A percentile compares a stretch with the other conserved stretches of the same genome.
phyloP scores from a whole-genome alignment of 2,797 vertebrate genomes.

The Cirrhinus molitorella region DNA sequence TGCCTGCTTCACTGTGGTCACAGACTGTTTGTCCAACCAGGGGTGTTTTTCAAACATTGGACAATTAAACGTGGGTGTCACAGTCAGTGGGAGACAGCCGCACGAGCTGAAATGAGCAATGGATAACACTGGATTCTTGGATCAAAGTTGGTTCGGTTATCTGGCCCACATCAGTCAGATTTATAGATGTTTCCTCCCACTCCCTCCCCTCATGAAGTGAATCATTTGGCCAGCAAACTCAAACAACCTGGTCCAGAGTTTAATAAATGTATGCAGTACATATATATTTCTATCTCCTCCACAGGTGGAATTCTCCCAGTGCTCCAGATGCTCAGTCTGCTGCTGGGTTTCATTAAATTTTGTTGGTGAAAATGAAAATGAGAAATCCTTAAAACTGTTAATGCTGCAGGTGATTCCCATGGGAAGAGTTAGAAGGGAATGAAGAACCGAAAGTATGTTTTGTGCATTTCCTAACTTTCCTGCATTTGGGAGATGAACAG shows the following conservation, averaged over 20 bases:
- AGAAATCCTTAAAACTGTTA: neutral
- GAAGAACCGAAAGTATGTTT: neutral
- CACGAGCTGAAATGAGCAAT: neutral
- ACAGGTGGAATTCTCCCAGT: neutral
- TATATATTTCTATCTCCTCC: slow-evolving; percentile 13
- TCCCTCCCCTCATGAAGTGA: slow-evolving; percentile 20
- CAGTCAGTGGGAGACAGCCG: neutral
- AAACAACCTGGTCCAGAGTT: slow-evolving; percentile 5
- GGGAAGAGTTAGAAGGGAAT: neutral
- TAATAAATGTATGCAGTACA: slow-evolving; percentile 12
- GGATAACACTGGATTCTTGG: neutral
- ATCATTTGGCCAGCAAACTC: slow-evolving; percentile 7
- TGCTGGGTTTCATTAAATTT: neutral
- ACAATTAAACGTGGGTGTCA: neutral
- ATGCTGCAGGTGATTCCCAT: neutral
- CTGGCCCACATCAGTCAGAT: slow-evolving; percentile 30
- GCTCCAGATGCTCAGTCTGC: slow-evolving; percentile 21
- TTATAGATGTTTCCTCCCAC: slow-evolving; percentile 33
- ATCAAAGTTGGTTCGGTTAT: slow-evolving; percentile 12
- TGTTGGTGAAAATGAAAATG: neutral
- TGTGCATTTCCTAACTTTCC: neutral
- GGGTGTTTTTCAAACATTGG: neutral
- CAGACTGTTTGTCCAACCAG: neutral
- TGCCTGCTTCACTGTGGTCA: neutral
- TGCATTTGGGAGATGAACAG: too few species aligned